Base-by-base conservation (phyloP, 2,113 vertebrate genomes). In the Nycticebus coucang region DNA sequence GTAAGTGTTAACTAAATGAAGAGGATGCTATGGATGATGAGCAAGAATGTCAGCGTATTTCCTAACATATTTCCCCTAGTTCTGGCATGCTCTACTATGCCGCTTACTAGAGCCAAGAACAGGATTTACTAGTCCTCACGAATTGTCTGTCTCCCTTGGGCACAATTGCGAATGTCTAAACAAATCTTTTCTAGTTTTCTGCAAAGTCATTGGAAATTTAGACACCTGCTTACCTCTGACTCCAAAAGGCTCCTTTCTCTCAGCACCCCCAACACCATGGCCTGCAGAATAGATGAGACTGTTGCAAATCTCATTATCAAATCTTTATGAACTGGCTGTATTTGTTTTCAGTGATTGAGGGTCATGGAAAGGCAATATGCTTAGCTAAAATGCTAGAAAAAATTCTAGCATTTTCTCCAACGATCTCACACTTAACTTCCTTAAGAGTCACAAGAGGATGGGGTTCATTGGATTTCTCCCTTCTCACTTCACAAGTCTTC, bases 311-410 rank as follows among this genome's bases (percentile, higher is more conserved):
- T 93, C 8, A 30, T 53, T 35, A 26, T 57, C 6, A 75, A 57
- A 55, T 28, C 35, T 37, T 5, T 3, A 14, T 69, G 7, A 55
- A 26, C n/a, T 69, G 50, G 35, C 28, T 24, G 14, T 5, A n/a
- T 62, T 35, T 2, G 4, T 77, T 37, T 68, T 2, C 50, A 35
- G 8, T 37, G 7, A 3, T 8, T 64, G 14, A 0, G 1, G 1
- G 2, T 41, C 0, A 24, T 4, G 4, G 7, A 10, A 74, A 66
- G 41, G 7, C 26, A 74, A 87, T 10, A 33, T 28, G 24, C 30
- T 89, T 28, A 33, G 19, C 9, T 60, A 8, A 35, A 41, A 41
- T 41, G 41, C 41, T 41, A 41, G 41, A 41, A 41, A 41, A 41
- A 30, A 15, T 68, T 72, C 19, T 7, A 55, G 45, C 17, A 22